Base-by-base conservation (phyloP, 2,797 vertebrate genomes). In the Alcedo quadribrachys region DNA sequence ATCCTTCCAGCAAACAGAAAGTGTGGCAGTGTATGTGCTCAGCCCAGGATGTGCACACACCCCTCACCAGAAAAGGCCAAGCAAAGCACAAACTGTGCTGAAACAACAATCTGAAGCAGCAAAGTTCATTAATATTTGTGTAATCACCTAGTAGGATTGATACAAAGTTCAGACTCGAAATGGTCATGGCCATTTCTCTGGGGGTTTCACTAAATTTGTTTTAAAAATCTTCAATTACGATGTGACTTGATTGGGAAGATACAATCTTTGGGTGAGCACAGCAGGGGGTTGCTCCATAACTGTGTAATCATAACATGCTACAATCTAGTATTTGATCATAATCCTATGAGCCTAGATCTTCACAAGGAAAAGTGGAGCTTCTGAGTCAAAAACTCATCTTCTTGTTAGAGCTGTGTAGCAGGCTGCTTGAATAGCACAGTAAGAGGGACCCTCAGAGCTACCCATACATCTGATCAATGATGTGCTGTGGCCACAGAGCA, bases 401-500 rank as follows among this genome's bases (percentile, higher is more conserved):
- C 16, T 32, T 73, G 20, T 75, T 76, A 78, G 63, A 33, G 30
- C 15, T 37, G 33, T 67, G 55, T 35, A 79, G 69, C 81, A 21
- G 19, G n/a, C 22, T 80, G 21, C 66, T 82, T 89, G 19, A 79
- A n/a, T 27, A 81, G 24, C 40, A 73, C 18, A 90, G 11, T 50
- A 81, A 86, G 57, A 65, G 51, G 16, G 24, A 35, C n/a, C 15
- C 18, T 92, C 10, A 9, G n/a, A 65, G 79, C 14, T 42, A 79
- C 77, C 90, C 83, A 73, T 79, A 89, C 24, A 50, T 70, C 32
- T 87, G 66, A 95, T 85, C 76, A 58, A 24, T 55, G 42, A 60
- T 82, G 93, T 95, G 57, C 86, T 93, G 87, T 85, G 57, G 67
- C 58, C 65, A 71, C 45, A 93, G 71, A 54, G 87, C 30, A 61